Base-by-base conservation (phyloP, 2,888 invertebrate species). In the Timema cristinae region DNA sequence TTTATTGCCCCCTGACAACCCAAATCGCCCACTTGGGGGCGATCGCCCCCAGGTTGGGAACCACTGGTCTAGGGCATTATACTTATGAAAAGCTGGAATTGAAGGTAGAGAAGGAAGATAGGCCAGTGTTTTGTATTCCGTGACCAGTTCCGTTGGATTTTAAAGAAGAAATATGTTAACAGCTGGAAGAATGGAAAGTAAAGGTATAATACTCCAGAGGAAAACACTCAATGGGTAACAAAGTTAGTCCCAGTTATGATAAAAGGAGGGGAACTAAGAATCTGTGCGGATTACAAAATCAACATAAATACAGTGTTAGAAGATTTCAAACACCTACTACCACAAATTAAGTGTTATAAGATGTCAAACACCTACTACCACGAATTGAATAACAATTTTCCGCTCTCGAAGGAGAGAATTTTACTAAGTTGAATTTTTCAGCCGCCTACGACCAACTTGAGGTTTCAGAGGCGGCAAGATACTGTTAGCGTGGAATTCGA, bases 361-460 rank as follows among this genome's bases (percentile, higher is more conserved):
- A 79, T 70, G 75, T 77, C 11, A 78, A 78, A 49, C 75, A 79
- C 69, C 78, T 78, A 0, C 67, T 78, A 16, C 79, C 78, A 1
- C 73, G 77, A 8, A 77, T 79, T 13, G 78, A 79, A 52, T 77
- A 79, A 47, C 54, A 78, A 16, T 79, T 77, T 73, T 75, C 76
- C n/a, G 73, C 75, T 10, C 54, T 76, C 2, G 78, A 75, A 66
- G 78, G 77, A 50, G 66, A 68, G 50, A 70, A 72, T 32, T 79
- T 75, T 71, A 74, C 77, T n/a, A 79, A 79, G 73, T 63, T 81
- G 8, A 80, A 81, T 76, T 76, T 80, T 32, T 71, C 76, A 0
- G 76, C 77, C 61, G 80, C 80, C 0, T 81, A 80, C 71, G 79
- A 80, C 72, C 81, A 82, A 76, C 74, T 81, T 8, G 75, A 76